phyloP scores from a whole-genome alignment of 2,888 invertebrate species.

The Ichneumoninae sp. region DNA sequence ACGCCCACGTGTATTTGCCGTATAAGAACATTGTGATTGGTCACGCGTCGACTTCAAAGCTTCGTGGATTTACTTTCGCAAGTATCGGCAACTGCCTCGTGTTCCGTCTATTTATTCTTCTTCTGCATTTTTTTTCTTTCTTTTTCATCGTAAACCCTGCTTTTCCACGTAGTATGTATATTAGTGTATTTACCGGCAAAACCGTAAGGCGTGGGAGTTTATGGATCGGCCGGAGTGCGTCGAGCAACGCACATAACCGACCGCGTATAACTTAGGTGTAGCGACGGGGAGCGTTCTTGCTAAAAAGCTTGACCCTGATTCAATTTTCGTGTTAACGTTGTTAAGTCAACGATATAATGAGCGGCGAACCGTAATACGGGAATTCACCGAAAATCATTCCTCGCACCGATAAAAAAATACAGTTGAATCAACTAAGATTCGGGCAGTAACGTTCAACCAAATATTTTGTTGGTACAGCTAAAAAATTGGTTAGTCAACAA shows the following conservation, averaged over 20 bases:
- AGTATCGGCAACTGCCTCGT: slow-evolving; percentile 9
- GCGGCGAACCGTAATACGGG: not conserved
- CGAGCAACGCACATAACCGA: not conserved
- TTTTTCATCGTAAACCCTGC: not conserved
- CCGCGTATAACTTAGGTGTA: not conserved
- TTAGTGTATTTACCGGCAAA: not conserved
- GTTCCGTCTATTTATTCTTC: not conserved
- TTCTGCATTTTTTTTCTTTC: not conserved
- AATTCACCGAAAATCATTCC: not conserved
- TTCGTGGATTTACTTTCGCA: slow-evolving; percentile 3
- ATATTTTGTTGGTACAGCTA: too few species aligned
- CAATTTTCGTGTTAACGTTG: slow-evolving; percentile 6
- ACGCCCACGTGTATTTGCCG: not conserved
- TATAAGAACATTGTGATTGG: slow-evolving; percentile 1
- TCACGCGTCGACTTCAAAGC: slow-evolving; percentile 11
- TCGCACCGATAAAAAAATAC: too few species aligned
- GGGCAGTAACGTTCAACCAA: too few species aligned
- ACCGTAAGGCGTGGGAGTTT: not conserved
- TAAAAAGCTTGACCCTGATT: slow-evolving; percentile 12
- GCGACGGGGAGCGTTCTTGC: not conserved
- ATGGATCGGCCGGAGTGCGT: slow-evolving; percentile 8
- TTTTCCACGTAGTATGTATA: not conserved
- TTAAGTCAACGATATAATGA: not conserved
- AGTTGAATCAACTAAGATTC: too few species aligned
- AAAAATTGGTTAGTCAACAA: too few species aligned